Base-by-base conservation (phyloP, 2,113 vertebrate genomes). In the Oceanites oceanicus region DNA sequence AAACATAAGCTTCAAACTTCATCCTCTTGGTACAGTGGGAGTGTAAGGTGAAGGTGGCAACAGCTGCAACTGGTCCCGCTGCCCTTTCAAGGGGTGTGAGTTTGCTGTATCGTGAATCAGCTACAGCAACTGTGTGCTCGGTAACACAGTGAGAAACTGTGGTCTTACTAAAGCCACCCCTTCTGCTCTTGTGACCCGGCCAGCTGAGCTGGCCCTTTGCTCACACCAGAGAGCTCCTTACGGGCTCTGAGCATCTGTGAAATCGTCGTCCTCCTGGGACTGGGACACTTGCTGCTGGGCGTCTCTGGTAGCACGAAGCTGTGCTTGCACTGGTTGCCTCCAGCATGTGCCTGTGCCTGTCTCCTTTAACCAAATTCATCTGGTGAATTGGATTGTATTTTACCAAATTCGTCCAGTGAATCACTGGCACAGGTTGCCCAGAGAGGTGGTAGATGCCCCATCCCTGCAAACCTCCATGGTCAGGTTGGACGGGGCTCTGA, bases 221-320 rank as follows among this genome's bases (percentile, higher is more conserved):
- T 36, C 6, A 3, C 42, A n/a, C 44, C 26, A 20, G 45, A 38
- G 23, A 62, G 34, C 44, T 86, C 36, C 29, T 20, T 6, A 11
- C 0, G 2, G 52, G 3, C 38, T 36, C 45, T 11, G 22, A 59
- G 56, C 36, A 45, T 32, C 18, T 3, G n/a, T 4, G 1, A 52
- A 49, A 36, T 25, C 9, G 25, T 11, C 38, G 20, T 15, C 3
- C 25, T 18, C 9, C 59, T 10, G 40, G 52, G 30, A 13, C 66
- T 11, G n/a, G 29, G 44, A 17, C 1, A 0, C 20, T 36, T 11
- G 26, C 62, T 55, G 40, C 21, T 45, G 42, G 11, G 14, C 16
- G 8, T 6, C 74, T 14, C 29, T 11, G 56, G 66, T 10, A 44
- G 67, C 47, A 50, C 1, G 0, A 44, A 29, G 66, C 44, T 42